These are phyloP conservation scores for Nothobranchius furzeri DNA, from an alignment of 2,113 vertebrate species.

Conservation along the genomic window DNA sequence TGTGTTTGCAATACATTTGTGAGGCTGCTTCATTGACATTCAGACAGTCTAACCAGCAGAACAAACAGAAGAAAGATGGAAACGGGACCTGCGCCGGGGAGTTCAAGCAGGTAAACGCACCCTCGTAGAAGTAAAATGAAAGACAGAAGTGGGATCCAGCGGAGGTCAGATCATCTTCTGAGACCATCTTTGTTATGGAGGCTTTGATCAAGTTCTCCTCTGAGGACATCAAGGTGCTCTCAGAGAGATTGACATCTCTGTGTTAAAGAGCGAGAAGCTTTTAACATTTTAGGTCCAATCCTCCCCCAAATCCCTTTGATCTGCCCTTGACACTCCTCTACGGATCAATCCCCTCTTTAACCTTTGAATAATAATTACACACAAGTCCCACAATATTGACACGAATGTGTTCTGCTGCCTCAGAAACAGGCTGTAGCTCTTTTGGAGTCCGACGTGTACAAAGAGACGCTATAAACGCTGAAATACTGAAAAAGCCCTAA, in stretches of 20 bases:
- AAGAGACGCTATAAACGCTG: slow-evolving; percentile 39
- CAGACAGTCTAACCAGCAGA: slow-evolving; percentile 65
- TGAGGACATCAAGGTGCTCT: slow-evolving; percentile 75
- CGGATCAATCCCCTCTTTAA: slow-evolving; percentile 74
- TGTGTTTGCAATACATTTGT: slow-evolving; percentile 72
- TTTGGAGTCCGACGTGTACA: slow-evolving; percentile 48
- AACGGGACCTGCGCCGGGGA: slow-evolving; percentile 38
- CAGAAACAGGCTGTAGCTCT: slow-evolving; percentile 37
- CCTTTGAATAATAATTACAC: slow-evolving; percentile 72
- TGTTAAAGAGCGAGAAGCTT: slow-evolving; percentile 68
- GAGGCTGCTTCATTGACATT: slow-evolving; percentile 73
- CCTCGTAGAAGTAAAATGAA: slow-evolving; percentile 62
- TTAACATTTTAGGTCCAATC: slow-evolving; percentile 75
- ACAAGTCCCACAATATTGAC: slow-evolving; percentile 62
- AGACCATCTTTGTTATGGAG: slow-evolving; percentile 69
- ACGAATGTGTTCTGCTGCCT: slow-evolving; percentile 45
- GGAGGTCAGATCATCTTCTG: slow-evolving; percentile 74
- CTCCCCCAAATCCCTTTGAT: slow-evolving; percentile 75
- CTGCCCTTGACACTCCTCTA: slow-evolving; percentile 73
- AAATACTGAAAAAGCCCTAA: slow-evolving; percentile 20
- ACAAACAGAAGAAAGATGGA: slow-evolving; percentile 65
- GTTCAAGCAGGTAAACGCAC: slow-evolving; percentile 68
- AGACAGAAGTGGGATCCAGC: slow-evolving; percentile 62
- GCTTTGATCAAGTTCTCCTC: slow-evolving; percentile 75
- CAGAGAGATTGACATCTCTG: slow-evolving; percentile 67